Conservation (phyloP, 2,888 invertebrate species). For the Latrodectus hesperus region DNA sequence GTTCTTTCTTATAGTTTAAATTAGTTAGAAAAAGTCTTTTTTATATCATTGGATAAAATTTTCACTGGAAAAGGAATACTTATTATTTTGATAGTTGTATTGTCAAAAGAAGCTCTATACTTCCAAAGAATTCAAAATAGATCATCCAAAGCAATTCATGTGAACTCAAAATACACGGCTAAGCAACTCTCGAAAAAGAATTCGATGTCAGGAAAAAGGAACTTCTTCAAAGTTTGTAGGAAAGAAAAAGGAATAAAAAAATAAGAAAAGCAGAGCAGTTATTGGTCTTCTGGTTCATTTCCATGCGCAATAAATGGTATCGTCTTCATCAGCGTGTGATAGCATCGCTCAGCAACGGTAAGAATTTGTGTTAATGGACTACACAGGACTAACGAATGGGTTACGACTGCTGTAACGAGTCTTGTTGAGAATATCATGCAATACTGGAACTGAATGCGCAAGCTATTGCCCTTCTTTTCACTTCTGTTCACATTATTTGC, state of each 20-base stretch:
- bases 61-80: no score
- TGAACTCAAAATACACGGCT: no score
- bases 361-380: conserved; percentile 58
- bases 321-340: conserved; percentile 60
- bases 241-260: conserved; percentile 49
- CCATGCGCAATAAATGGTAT: conserved; percentile 65
- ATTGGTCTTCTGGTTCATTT: conserved; percentile 59
- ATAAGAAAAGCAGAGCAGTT: conserved; percentile 30
- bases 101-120: no score
- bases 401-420: conserved; percentile 43
- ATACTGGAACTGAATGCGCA: conserved; percentile 50
- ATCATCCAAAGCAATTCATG: no score
- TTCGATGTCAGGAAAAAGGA: not conserved
- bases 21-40: no score
- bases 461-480: conserved; percentile 16
- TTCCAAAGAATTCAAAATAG: no score
- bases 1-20: no score
- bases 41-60: no score
- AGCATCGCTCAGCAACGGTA: conserved; percentile 58
- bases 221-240: not conserved
- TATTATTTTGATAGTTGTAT: no score
- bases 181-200: no score
- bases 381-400: conserved; percentile 39
- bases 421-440: conserved; percentile 55
- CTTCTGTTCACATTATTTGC: no score